Base-by-base conservation (phyloP, 2,113 vertebrate genomes). In the Orcinus orca region DNA sequence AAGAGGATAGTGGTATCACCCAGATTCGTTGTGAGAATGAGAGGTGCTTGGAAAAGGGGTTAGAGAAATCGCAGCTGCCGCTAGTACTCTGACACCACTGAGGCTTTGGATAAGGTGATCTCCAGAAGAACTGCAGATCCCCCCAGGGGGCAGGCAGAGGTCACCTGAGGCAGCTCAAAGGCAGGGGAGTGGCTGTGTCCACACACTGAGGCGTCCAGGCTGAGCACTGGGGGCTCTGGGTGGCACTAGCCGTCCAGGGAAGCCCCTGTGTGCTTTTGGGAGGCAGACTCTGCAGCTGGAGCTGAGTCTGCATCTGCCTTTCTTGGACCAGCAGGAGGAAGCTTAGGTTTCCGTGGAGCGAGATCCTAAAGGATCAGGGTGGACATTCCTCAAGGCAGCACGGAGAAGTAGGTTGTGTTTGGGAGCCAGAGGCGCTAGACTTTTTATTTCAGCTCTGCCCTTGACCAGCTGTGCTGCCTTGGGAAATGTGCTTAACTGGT, bases 61-160 rank as follows among this genome's bases (percentile, higher is more conserved):
- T 26, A n/a, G 14, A 53, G 55, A 50, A 79, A 21, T 6, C 7
- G 2, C 18, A 65, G 55, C n/a, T 21, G 8, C 41, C 4, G 0
- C 41, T 13, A 29, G 17, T 36, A 26, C 9, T 70, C 41, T 20
- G 88, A 41, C 8, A n/a, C 20, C 21, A 5, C 33, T 14, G n/a
- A 67, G 26, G n/a, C 17, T 36, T 21, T 1, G 4, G 58, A n/a
- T 44, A 31, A 33, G 58, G 50, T 26, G 33, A 50, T 15, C 18
- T 47, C 36, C 36, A 65, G 29, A 1, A 44, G 60, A 67, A 77
- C 36, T 55, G 67, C 36, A 15, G 23, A 21, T 55, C 20, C 31
- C 47, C 31, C 23, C 0, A 1, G 20, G 2, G n/a, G 25, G 12
- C 5, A 55, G 23, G 20, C 13, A 26, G 17, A 0, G 1, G 44